Evolutionary conservation across 2,888 invertebrate species (phyloP).

Genomic region (Lithophane socia): DNA sequence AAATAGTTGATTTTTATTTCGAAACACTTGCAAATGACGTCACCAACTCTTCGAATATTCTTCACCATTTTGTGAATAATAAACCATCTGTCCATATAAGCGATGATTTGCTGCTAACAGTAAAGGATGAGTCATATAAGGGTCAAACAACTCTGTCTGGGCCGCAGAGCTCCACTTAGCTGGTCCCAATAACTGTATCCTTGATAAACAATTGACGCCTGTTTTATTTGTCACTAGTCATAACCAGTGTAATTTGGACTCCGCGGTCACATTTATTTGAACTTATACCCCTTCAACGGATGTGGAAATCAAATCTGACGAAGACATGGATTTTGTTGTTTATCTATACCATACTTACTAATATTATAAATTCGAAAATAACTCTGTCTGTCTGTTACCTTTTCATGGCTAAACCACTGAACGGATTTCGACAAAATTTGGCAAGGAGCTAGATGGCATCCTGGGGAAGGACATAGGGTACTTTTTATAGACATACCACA

Average conservation of each 20-base stretch:
- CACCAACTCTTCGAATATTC: neutral
- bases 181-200: conserved; percentile 55
- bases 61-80: neutral
- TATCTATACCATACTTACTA: neutral
- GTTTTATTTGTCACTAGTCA: conserved; percentile 29
- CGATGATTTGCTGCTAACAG: conserved; percentile 54
- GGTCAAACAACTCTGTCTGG: conserved; percentile 67
- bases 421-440: no score
- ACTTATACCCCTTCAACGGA: conserved; percentile 54
- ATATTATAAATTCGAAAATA: no score
- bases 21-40: neutral
- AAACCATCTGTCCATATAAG: conserved; percentile 4
- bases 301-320: conserved; percentile 39
- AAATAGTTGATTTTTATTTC: neutral
- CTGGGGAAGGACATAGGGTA: no score
- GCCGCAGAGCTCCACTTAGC: conserved; percentile 41
- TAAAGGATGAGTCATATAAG: conserved; percentile 61
- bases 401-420: no score
- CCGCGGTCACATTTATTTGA: conserved; percentile 34
- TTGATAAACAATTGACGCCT: conserved; percentile 50
- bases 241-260: conserved; percentile 43
- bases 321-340: conserved; percentile 23
- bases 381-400: no score
- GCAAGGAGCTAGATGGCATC: no score
- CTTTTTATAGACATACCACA: no score